Base-by-base conservation (phyloP, 2,888 invertebrate genomes). In the Colostygia pectinataria region DNA sequence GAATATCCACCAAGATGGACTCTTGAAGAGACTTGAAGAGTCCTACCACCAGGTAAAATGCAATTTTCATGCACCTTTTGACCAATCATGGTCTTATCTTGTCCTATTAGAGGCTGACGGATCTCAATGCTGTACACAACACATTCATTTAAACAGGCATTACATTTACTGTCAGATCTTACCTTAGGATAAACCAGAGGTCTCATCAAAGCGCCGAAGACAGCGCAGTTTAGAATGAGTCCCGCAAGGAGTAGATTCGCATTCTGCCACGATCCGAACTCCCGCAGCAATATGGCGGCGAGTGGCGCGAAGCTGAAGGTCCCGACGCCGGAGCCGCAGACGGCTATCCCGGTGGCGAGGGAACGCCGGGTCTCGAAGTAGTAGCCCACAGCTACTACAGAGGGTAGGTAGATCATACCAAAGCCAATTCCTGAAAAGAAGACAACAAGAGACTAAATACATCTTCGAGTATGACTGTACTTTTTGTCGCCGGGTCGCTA, bases 301-400 rank as follows among this genome's bases (percentile, higher is more conserved):
- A 98, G 90, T 0, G 99, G 99, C 0, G 99, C 98, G 77, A 99
- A 98, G 33, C 96, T 94, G 83, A 99, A 98, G 1, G 98, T 98
- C 34, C 99, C 99, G 1, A 91, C 90, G 2, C 99, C 99, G 0
- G 98, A 98, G 4, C 99, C 99, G 75, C 98, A 98, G 0, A 98
- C 98, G 0, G 98, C 98, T 49, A 97, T 96, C 42, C 95, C 98
- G 40, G 98, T 99, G 36, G 99, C 99, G 58, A 99, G 90, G 7
- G 98, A 97, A 55, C 98, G 92, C 68, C 97, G 96, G 34, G 97
- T 96, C 88, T 99, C 98, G 88, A 99, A 99, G 90, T 99, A 99
- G 86, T 98, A 98, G 4, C 98, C 98, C 15, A 99, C 98, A 43
- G 97, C 97, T 7, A 99, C 98, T 27, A 99, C 98, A 1, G 99